Evolutionary conservation across 2,113 vertebrate genomes (phyloP), one percentile per base, ranked within the genome.

Genomic region (Chunga burmeisteri): DNA sequence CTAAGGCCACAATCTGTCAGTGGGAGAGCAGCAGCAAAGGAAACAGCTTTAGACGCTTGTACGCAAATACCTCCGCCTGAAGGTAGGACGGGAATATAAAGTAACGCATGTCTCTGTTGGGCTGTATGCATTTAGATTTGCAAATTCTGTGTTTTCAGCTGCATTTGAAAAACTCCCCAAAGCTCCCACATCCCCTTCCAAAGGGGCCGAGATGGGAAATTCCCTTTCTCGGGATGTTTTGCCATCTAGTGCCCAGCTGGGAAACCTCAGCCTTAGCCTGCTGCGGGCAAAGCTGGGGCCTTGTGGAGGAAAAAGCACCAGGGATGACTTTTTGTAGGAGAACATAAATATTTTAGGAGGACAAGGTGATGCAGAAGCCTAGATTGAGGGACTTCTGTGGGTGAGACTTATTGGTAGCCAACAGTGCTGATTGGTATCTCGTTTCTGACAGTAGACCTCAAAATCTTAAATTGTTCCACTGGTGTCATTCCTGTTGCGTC

Each of bases 161-260:
- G 93, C 1, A 1, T 29, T 72, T 40, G 61, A 30, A 73, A 70
- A 65, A 1, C 21, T 11, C 11, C 5, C 27, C 42, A 25, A 46
- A 93, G 47, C 49, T 82, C 40, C 58, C 34, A 4, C 63, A 70
- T 36, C n/a, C 30, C 34, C 46, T 63, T 42, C 46, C 1, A 0
- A 11, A 70, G 22, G 27, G 53, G 27, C 22, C 0, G 49, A 34
- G 71, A 12, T 58, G 63, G 11, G 71, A 78, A 71, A 59, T 74
- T 92, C 67, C 49, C 90, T 72, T 92, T 70, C 46, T 78, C 72
- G 65, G 92, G 91, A 72, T 72, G 81, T 74, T 95, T 97, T 96
- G 96, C 96, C 96, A 97, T 40, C 96, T 97, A 95, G 95, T 92
- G 96, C 88, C 59, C 88, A 38, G 71, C 82, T 62, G 67, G 88